These are phyloP conservation scores for Epizoanthus fatuus DNA, from an alignment of 92 coral and sea anemone species.

Conservation along the genomic window DNA sequence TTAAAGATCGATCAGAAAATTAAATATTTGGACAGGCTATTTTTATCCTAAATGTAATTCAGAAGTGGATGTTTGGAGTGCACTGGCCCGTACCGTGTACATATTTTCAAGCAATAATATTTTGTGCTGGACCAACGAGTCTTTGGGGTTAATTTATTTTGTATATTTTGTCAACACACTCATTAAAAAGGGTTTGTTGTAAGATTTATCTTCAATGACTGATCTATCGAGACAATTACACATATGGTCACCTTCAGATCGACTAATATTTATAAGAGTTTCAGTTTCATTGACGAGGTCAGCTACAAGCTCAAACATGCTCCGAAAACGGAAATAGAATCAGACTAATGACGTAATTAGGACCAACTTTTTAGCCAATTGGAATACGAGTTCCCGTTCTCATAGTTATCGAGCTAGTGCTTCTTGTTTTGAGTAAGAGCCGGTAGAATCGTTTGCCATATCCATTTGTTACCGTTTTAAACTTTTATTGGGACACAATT, in stretches of 20 bases:
- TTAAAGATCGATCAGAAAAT: too few species aligned
- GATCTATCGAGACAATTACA: background rate
- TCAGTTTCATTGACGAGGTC: background rate
- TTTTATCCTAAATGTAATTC: background rate
- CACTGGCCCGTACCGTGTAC: slow-evolving; percentile 24
- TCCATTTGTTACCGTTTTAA: too few species aligned
- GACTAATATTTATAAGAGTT: background rate
- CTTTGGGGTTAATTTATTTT: background rate
- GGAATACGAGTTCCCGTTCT: background rate
- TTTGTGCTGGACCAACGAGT: background rate
- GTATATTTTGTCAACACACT: slow-evolving; percentile 26
- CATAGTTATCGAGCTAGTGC: background rate
- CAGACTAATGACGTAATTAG: slow-evolving; percentile 22
- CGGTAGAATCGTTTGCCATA: background rate
- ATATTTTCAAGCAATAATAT: slow-evolving; percentile 29
- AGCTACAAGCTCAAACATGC: slow-evolving; percentile 37
- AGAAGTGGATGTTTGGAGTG: slow-evolving; percentile 3
- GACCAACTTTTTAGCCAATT: slow-evolving; percentile 11
- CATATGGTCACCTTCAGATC: slow-evolving; percentile 12
- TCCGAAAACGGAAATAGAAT: slow-evolving; percentile 12
- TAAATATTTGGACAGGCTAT: background rate
- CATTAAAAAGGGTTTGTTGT: slow-evolving; percentile 9
- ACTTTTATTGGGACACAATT: background rate
- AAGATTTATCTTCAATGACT: background rate
- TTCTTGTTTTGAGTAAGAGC: background rate